phyloP scores from a whole-genome alignment of 2,888 invertebrate species.

The Erebia ligea region DNA sequence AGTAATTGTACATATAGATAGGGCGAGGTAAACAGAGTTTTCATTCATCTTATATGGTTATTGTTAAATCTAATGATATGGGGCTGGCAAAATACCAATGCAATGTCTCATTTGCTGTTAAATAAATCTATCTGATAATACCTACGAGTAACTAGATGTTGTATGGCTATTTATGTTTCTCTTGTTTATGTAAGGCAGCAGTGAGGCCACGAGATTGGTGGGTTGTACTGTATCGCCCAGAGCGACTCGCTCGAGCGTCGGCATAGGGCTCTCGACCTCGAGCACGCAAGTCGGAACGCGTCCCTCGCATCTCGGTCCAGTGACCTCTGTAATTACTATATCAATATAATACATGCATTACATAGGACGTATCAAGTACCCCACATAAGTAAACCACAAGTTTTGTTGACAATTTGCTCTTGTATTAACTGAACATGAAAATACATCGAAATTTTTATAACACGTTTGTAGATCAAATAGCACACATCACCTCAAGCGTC shows the following conservation, averaged over 20 bases:
- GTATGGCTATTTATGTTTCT: constrained; percentile 68
- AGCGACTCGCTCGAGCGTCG: constrained; percentile 14
- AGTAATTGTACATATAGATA: constrained; percentile 77
- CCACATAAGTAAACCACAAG: constrained; percentile 54
- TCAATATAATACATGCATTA: constrained; percentile 54
- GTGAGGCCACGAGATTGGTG: constrained; percentile 53
- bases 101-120: constrained; percentile 67
- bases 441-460: background rate
- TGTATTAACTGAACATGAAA: constrained; percentile 63
- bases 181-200: constrained; percentile 46
- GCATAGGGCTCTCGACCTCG: constrained; percentile 17
- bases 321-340: constrained; percentile 52
- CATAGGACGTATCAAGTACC: constrained; percentile 53
- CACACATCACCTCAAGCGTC: background rate
- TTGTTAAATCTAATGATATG: constrained; percentile 69
- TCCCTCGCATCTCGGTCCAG: constrained; percentile 63
- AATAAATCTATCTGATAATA: constrained; percentile 60
- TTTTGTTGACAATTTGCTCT: constrained; percentile 61
- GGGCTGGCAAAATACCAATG: constrained; percentile 55
- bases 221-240: constrained; percentile 11
- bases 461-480: background rate
- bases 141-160: constrained; percentile 52
- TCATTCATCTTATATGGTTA: constrained; percentile 67
- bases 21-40: constrained; percentile 72
- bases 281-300: constrained; percentile 52